phyloP scores from a whole-genome alignment of 2,113 vertebrate species.

The Laticauda colubrina region DNA sequence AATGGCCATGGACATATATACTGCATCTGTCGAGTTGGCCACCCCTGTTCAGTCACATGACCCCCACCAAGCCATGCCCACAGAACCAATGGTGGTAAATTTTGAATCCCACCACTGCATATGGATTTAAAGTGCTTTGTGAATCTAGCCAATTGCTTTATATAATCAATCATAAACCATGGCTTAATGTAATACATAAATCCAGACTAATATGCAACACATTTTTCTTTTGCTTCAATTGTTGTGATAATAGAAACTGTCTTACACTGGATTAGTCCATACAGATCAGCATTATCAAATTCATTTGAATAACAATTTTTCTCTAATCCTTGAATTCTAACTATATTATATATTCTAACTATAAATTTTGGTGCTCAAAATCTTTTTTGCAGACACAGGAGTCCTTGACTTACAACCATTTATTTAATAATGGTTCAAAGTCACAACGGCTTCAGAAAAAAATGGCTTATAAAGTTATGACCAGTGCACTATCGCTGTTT shows the following conservation, averaged over 20 bases:
- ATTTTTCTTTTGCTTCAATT: background rate
- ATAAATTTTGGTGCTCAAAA: background rate
- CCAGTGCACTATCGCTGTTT: too few species aligned
- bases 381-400: background rate
- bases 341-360: background rate
- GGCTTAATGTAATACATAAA: background rate
- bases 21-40: background rate
- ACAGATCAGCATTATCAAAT: background rate
- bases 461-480: too few species aligned
- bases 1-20: background rate
- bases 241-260: background rate
- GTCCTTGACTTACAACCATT: too few species aligned
- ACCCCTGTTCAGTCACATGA: too few species aligned
- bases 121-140: background rate
- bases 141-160: background rate
- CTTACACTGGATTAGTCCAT: background rate
- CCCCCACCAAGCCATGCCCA: too few species aligned
- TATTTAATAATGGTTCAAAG: too few species aligned
- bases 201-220: background rate
- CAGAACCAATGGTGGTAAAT: too few species aligned
- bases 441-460: too few species aligned
- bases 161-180: background rate
- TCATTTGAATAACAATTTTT: background rate
- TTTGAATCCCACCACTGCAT: background rate
- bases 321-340: background rate